These are phyloP conservation scores for Drosophila nigromelanica DNA, from an alignment of 1,140 invertebrate genomes.

Conservation along the genomic window DNA sequence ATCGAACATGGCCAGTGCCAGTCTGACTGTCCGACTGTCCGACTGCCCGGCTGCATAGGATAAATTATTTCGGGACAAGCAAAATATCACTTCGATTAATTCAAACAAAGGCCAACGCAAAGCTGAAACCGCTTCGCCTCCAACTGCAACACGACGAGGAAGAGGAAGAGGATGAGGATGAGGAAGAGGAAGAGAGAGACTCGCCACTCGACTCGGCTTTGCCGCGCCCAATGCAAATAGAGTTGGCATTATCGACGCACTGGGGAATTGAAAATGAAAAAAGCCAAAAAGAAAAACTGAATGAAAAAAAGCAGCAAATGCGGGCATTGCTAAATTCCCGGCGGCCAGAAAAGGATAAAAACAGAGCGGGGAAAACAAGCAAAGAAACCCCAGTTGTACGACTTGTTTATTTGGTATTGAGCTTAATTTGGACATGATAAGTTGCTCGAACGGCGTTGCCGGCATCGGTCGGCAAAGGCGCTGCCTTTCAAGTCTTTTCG, in stretches of 20 bases:
- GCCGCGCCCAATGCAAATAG: constrained; percentile 62
- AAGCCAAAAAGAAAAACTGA: neutral
- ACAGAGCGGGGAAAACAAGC: neutral
- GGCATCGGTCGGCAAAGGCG: constrained; percentile 47
- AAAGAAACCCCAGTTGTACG: constrained; percentile 26
- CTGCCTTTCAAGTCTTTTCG: constrained; percentile 47
- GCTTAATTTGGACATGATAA: constrained; percentile 81
- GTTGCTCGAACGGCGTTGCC: constrained; percentile 54
- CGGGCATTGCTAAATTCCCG: constrained; percentile 12
- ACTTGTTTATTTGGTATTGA: constrained; percentile 77
- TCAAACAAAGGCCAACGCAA: constrained; percentile 70
- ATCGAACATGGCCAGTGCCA: too few species aligned
- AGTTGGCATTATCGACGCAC: constrained; percentile 50
- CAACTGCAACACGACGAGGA: neutral
- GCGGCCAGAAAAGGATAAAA: constrained; percentile 8
- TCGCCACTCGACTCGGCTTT: constrained; percentile 8
- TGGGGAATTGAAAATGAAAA: constrained; percentile 31
- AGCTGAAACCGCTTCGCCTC: constrained; percentile 12
- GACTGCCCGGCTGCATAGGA: constrained; percentile 33
- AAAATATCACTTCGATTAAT: constrained; percentile 83
- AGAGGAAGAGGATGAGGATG: too few species aligned
- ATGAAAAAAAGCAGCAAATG: neutral
- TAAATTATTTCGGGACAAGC: constrained; percentile 82
- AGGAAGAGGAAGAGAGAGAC: neutral
- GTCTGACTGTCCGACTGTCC: neutral